phyloP scores from a whole-genome alignment of 1,140 invertebrate species.

The Augochlora pura region DNA sequence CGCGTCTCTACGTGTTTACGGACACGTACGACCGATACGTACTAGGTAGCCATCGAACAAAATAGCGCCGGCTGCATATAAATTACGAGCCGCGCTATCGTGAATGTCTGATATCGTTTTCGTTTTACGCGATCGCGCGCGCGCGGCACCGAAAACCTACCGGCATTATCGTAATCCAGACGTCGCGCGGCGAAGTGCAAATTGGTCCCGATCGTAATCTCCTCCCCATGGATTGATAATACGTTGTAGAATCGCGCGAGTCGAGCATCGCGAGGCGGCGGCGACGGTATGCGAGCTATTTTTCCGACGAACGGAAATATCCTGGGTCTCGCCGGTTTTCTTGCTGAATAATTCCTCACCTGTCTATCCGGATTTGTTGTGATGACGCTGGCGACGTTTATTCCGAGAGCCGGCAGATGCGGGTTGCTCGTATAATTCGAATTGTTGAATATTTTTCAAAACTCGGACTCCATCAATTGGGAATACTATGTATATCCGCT shows the following conservation, averaged over 20 bases:
- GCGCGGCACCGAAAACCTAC: slow-evolving; percentile 26
- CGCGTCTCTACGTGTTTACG: not conserved
- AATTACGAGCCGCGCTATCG: not conserved
- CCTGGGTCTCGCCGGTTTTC: not conserved
- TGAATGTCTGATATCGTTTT: slow-evolving; percentile 6
- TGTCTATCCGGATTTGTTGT: too few species aligned
- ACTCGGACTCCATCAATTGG: too few species aligned
- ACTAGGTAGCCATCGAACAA: slow-evolving; percentile 1
- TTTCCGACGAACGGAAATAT: not conserved
- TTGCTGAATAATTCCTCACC: too few species aligned
- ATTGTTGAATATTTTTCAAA: too few species aligned
- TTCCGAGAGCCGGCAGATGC: too few species aligned
- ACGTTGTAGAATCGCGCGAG: not conserved
- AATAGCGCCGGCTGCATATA: slow-evolving; percentile 12
- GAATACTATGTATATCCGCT: too few species aligned
- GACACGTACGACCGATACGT: not conserved
- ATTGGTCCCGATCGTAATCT: slow-evolving; percentile 62
- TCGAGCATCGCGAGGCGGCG: not conserved
- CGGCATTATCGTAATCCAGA: slow-evolving; percentile 55
- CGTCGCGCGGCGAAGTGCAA: slow-evolving; percentile 59
- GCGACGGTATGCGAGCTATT: not conserved
- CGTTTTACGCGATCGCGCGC: slow-evolving; percentile 21
- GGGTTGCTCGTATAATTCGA: too few species aligned
- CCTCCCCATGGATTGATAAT: not conserved
- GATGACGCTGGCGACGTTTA: too few species aligned